Evolutionary conservation across 2,797 vertebrate species (phyloP).

Genomic region (Coracias cyanogaster): DNA sequence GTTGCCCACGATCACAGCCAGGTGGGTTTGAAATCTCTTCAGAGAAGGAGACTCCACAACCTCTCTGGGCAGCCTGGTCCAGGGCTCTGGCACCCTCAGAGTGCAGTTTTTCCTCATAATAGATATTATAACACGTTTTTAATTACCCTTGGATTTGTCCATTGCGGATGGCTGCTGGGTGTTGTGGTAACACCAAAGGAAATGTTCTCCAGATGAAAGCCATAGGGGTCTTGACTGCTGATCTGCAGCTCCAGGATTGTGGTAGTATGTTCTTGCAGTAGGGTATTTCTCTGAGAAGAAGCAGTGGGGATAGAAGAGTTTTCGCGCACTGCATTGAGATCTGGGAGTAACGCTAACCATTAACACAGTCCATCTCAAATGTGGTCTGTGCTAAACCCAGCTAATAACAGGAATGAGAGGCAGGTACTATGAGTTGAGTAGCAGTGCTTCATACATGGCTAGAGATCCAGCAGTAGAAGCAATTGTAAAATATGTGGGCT

Average conservation of each 20-base stretch:
- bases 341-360: not conserved
- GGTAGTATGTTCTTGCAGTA: not conserved
- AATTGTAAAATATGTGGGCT: not conserved
- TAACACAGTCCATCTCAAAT: not conserved
- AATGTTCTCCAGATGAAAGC: not conserved
- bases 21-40: not conserved
- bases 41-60: not conserved
- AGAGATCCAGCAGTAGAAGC: not conserved
- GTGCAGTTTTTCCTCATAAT: not conserved
- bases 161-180: not conserved
- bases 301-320: not conserved
- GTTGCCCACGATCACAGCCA: not conserved
- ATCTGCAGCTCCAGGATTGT: not conserved
- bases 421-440: not conserved
- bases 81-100: not conserved
- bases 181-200: not conserved
- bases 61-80: not conserved
- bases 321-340: not conserved
- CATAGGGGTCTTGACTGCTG: not conserved
- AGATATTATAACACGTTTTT: accelerated
- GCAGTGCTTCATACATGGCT: not conserved
- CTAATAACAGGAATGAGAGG: not conserved
- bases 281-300: not conserved
- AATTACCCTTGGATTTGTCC: not conserved
- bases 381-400: not conserved